Conservation (phyloP, 2,888 invertebrate genomes). For the Drosophila setosimentum region DNA sequence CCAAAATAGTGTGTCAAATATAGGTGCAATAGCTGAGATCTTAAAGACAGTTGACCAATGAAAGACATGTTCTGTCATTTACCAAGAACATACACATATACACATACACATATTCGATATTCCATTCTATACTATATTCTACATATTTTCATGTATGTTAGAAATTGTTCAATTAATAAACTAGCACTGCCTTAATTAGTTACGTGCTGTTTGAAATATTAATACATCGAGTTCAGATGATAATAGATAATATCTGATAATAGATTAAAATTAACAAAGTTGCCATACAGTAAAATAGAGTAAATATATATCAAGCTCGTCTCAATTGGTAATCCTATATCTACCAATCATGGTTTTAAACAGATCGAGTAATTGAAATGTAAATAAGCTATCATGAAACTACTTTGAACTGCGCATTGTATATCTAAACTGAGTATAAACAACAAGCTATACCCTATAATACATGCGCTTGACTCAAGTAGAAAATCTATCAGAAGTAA, state of each 20-base stretch:
- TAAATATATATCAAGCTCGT: slow-evolving; percentile 5
- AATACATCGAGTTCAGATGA: neutral
- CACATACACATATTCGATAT: too few relatives aligned
- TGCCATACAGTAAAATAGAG: neutral
- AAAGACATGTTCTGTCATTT: neutral
- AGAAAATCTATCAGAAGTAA: neutral
- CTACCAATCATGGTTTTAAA: neutral
- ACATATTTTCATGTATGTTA: neutral
- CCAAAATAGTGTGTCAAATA: neutral
- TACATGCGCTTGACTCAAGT: neutral
- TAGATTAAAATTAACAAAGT: neutral
- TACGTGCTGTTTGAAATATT: slow-evolving; percentile 8
- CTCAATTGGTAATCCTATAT: slow-evolving; percentile 8
- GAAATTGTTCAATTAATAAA: slow-evolving; percentile 1
- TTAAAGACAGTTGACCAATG: neutral
- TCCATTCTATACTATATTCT: too few relatives aligned
- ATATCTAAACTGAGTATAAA: neutral
- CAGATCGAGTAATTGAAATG: neutral
- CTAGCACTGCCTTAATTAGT: slow-evolving; percentile 14
- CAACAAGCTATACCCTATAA: neutral
- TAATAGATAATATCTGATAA: too few relatives aligned
- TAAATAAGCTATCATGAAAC: neutral
- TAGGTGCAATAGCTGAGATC: neutral
- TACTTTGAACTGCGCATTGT: too few relatives aligned
- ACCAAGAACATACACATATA: neutral